phyloP scores from a whole-genome alignment of 2,113 vertebrate genomes.

The Prolemur simus region DNA sequence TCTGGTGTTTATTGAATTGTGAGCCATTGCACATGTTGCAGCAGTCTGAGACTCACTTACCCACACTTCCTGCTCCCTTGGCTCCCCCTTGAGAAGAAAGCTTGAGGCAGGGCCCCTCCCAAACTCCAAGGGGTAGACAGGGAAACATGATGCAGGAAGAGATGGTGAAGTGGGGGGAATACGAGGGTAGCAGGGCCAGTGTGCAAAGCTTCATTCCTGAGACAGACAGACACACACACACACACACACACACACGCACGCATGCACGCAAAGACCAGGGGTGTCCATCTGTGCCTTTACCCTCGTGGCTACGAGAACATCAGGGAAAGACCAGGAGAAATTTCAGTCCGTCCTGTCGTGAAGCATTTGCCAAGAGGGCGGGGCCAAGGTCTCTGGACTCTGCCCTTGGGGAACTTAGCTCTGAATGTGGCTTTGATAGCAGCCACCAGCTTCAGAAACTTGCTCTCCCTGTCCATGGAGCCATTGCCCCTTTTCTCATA shows the following conservation, averaged over 20 bases:
- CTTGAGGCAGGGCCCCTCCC: too few relatives aligned
- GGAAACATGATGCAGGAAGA: background rate
- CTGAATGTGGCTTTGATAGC: constrained; percentile 59
- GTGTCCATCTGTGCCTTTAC: background rate
- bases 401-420: background rate
- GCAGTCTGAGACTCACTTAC: background rate
- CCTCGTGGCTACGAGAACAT: background rate
- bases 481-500: constrained; percentile 77
- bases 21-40: background rate
- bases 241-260: background rate
- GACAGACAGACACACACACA: background rate
- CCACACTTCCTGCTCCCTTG: background rate
- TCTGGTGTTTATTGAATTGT: background rate
- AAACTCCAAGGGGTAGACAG: background rate
- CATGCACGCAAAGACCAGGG: background rate
- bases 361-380: background rate
- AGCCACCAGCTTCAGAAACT: constrained; percentile 60
- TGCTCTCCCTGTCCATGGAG: constrained; percentile 59
- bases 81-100: background rate
- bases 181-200: background rate
- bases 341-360: constrained; percentile 24
- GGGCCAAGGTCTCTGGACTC: background rate
- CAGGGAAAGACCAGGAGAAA: constrained; percentile 7
- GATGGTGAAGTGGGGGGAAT: accelerated
- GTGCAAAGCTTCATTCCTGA: background rate